A percentile compares a stretch with the other conserved stretches of the same genome.
phyloP scores from a whole-genome alignment of 1,140 invertebrate genomes.

The Heliothis virescens region DNA sequence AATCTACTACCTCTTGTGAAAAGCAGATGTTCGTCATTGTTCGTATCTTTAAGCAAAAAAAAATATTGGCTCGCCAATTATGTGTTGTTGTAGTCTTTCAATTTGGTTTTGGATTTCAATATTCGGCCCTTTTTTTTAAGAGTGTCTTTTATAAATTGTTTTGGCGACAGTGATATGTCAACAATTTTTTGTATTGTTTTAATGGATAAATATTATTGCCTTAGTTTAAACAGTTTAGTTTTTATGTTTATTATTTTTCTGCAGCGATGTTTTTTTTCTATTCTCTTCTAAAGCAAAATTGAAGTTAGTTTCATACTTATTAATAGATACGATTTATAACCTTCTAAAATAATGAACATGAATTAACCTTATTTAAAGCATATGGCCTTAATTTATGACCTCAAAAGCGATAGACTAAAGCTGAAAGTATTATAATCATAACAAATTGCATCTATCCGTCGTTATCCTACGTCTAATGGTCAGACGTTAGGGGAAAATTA shows the following conservation, averaged over 20 bases:
- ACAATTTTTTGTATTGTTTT: too few species aligned
- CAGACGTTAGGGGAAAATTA: conserved; percentile 13
- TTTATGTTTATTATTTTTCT: background rate
- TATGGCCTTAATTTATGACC: background rate
- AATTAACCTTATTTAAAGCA: conserved; percentile 4
- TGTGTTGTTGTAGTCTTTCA: background rate
- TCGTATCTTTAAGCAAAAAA: background rate
- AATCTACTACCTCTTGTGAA: conserved; percentile 7
- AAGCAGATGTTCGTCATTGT: conserved; percentile 44
- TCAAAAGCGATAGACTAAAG: background rate
- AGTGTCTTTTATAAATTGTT: background rate
- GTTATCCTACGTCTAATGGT: background rate
- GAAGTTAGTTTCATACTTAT: too few species aligned
- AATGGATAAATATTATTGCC: background rate
- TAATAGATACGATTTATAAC: too few species aligned
- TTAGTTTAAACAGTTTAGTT: background rate
- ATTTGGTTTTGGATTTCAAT: background rate
- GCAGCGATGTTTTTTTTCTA: background rate
- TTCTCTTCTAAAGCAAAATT: too few species aligned
- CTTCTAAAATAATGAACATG: background rate
- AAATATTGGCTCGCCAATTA: conserved; percentile 14
- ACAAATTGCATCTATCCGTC: background rate
- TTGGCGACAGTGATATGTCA: too few species aligned
- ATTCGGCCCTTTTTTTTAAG: background rate
- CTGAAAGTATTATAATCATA: conserved; percentile 6